These are phyloP conservation scores for Riparia riparia DNA, from an alignment of 2,113 vertebrate genomes.

Conservation along the genomic window DNA sequence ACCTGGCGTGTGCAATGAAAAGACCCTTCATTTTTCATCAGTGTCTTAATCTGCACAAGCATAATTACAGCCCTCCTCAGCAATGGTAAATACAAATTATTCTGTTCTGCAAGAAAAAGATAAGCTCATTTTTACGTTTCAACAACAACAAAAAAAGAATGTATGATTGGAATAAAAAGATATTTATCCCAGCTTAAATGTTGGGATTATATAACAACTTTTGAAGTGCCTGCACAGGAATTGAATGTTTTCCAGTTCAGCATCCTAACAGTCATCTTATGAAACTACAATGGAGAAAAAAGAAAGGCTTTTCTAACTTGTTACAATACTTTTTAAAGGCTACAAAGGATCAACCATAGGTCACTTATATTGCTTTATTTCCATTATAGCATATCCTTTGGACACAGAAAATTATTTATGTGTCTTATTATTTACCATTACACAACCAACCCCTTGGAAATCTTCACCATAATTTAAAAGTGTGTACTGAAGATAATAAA, in stretches of 20 bases:
- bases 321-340: background rate
- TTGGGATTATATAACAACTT: background rate
- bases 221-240: constrained; percentile 40
- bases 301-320: background rate
- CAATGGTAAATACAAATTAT: constrained; percentile 61
- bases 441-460: constrained; percentile 30
- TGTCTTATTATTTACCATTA: background rate
- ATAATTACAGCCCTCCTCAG: constrained; percentile 59
- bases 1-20: constrained; percentile 29
- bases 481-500: constrained; percentile 41
- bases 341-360: background rate
- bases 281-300: background rate
- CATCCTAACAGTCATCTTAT: background rate
- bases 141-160: constrained; percentile 8
- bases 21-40: constrained; percentile 61
- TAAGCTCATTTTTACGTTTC: constrained; percentile 68
- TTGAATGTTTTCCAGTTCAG: background rate
- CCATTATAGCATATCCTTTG: background rate
- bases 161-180: constrained; percentile 15
- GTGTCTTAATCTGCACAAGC: constrained; percentile 69
- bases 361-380: background rate
- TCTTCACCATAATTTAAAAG: constrained; percentile 44
- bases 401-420: background rate
- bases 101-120: constrained; percentile 72
- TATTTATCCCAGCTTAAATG: constrained; percentile 1